phyloP scores from a whole-genome alignment of 1,140 invertebrate genomes.

The Orius insidiosus region DNA sequence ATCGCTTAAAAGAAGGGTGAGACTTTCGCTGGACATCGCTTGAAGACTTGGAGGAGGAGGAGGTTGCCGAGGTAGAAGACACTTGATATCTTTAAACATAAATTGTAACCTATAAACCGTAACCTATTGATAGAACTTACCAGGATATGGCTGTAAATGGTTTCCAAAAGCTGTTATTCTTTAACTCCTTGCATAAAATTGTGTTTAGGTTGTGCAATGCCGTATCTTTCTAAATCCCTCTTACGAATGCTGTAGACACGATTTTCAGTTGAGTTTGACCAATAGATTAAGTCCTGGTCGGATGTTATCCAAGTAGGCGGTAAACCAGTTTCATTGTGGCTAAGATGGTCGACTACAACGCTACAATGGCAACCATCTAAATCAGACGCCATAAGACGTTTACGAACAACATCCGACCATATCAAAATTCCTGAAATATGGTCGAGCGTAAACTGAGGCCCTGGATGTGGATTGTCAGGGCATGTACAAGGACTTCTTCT shows the following conservation, averaged over 20 bases:
- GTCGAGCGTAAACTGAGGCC: conserved; percentile 44
- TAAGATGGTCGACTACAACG: conserved; percentile 32
- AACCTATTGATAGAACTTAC: conserved; percentile 15
- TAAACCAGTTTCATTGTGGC: conserved; percentile 24
- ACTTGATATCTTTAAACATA: conserved; percentile 31
- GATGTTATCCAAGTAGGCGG: conserved; percentile 40
- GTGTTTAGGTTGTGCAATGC: conserved; percentile 1
- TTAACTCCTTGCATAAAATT: conserved; percentile 21
- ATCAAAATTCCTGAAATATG: conserved; percentile 38
- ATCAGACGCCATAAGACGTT: conserved; percentile 44
- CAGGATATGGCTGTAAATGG: conserved; percentile 56
- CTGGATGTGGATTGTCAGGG: conserved; percentile 35
- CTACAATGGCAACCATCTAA: conserved; percentile 48
- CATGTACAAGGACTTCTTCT: conserved; percentile 32
- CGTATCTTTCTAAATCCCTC: conserved; percentile 20
- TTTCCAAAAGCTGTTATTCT: conserved; percentile 50
- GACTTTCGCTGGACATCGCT: background rate
- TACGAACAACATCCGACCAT: conserved; percentile 39
- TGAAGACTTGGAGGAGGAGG: conserved; percentile 26
- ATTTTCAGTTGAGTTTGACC: conserved; percentile 40
- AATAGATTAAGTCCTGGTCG: conserved; percentile 49
- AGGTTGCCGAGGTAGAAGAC: conserved; percentile 40
- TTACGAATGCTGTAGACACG: conserved; percentile 46
- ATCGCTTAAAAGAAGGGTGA: no score
- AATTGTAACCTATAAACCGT: background rate